These are phyloP conservation scores for Parauchenoglanis ngamensis DNA, from an alignment of 2,797 vertebrate species.

Conservation along the genomic window DNA sequence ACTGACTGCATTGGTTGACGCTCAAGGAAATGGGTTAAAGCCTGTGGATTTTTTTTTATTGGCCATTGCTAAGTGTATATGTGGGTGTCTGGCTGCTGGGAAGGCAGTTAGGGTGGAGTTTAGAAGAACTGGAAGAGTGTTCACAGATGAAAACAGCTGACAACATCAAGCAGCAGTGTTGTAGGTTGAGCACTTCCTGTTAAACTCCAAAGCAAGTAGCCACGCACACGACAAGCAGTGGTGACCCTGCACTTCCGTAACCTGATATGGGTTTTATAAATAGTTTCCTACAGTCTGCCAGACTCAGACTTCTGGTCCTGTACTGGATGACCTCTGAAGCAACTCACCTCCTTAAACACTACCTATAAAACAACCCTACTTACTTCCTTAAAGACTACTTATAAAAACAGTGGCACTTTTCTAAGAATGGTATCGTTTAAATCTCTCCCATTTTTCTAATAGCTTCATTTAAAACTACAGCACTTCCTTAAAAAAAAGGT, in stretches of 20 bases:
- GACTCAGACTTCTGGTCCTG: conserved; percentile 15
- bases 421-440: conserved; percentile 5
- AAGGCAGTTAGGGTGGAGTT: conserved; percentile 23
- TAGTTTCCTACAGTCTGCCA: conserved; percentile 24
- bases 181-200: conserved; percentile 36
- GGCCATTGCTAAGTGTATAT: conserved; percentile 6
- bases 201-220: conserved; percentile 14
- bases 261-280: conserved; percentile 21
- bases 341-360: conserved; percentile 10
- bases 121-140: conserved; percentile 5
- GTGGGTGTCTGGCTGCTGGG: conserved; percentile 37
- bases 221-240: background rate
- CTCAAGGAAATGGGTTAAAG: background rate
- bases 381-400: background rate
- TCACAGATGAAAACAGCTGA: conserved; percentile 34
- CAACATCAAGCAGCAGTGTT: conserved; percentile 33
- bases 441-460: background rate
- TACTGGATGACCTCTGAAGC: conserved; percentile 28
- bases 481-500: background rate
- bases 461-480: background rate
- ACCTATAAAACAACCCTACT: conserved; percentile 28
- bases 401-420: conserved; percentile 13
- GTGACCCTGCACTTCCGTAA: conserved; percentile 28
- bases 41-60: conserved; percentile 13
- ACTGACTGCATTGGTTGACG: background rate